Base-by-base conservation (phyloP, 2,888 invertebrate species). In the Ormyrus thymus region DNA sequence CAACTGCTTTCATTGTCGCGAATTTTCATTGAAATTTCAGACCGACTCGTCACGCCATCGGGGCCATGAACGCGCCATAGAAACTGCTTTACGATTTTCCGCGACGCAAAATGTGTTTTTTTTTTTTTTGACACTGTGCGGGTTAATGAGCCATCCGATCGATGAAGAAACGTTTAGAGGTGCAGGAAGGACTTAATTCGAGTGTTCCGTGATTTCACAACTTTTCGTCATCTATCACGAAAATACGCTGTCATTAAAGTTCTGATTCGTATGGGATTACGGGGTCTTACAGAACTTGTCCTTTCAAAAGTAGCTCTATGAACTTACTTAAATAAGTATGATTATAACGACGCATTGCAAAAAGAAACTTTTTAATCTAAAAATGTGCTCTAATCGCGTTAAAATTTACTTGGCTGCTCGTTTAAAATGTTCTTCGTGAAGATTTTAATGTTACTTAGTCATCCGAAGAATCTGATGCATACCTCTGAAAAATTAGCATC, bases 181-280 rank as follows among this genome's bases (percentile, higher is more conserved):
- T 53, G 7, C 76, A 76, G 76, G 77, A 80, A 78, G 70, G 69
- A 70, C 77, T 78, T 75, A 75, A 80, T 80, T 78, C 71, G 70
- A n/a, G 45, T 48, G 73, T 80, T 80, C 80, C 78, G 75, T 13
- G 46, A 80, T 80, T 77, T 72, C 80, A 7, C 55, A 80, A 80
- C 50, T 73, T 80, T 74, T 66, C 77, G 50, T 65, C 74, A 70
- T 73, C 29, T 48, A 73, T 53, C 79, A 15, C 53, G 64, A 75
- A 75, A 79, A 75, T 29, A 65, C 80, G 78, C 81, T 83, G 82
- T 80, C 82, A 77, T 80, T 79, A 78, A 71, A 64, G 53, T 79
- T 73, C 58, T 43, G 29, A 82, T 51, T 68, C 46, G 55, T 29
- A 43, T 6, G 29, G 29, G 29, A 29, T 29, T 29, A 29, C 29